Evolutionary conservation across 2,888 invertebrate species (phyloP), one percentile per base, ranked within the genome.

Genomic region (Tipula unca): DNA sequence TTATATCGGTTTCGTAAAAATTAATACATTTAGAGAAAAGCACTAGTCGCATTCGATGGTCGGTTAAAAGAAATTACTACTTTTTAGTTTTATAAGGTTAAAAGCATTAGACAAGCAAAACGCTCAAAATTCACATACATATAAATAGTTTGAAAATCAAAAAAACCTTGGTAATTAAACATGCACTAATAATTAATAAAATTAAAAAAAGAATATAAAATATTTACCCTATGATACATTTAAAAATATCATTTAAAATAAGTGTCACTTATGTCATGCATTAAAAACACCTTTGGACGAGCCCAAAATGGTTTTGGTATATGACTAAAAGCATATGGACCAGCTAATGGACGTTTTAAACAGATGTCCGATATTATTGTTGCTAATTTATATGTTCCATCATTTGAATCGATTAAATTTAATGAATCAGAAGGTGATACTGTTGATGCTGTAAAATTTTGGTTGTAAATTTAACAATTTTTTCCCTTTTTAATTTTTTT

Each of bases 251-350:
- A n/a, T n/a, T n/a, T n/a, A n/a, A n/a, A n/a, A n/a, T 97, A 97
- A 69, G 97, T 96, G 86, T 94, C 92, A 54, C 93, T 93, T 82
- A 96, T 93, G 87, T 94, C 92, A 89, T 94, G 92, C 89, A 94
- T 94, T 87, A 96, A 93, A 91, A 95, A 96, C 88, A 96, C 94
- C 87, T 96, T 94, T 69, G 97, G 97, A 88, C 94, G 94, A 89
- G 94, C 94, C 94, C 95, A 94, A 85, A 95, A 95, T 39, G 96
- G 96, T 87, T 94, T 93, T 42, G 97, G 97, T 87, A 97, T 94
- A 86, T 96, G 93, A 88, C 97, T 97, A 92, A 97, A 97, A 86
- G 97, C 97, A 90, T 96, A 97, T 36, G 97, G 97, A 35, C 97
- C 97, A 20, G 96, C 97, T 88, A 95, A 91, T 14, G 97, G 96